Conservation (phyloP, 1,140 invertebrate species). For the Heliothis virescens region DNA sequence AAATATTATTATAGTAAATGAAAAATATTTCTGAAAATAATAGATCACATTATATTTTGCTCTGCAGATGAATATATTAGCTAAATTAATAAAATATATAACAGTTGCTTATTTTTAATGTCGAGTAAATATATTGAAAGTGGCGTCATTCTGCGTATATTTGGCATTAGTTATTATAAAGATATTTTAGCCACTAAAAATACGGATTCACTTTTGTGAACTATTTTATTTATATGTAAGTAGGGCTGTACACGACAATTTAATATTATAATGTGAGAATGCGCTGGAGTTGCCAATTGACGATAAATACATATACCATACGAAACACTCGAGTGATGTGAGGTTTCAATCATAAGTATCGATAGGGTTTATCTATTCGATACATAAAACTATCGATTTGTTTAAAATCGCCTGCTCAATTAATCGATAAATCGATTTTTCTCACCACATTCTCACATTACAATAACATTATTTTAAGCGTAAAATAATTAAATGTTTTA, state of each 20-base stretch:
- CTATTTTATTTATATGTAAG: constrained; percentile 14
- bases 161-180: neutral
- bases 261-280: neutral
- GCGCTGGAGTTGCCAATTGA: neutral
- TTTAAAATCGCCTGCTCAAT: too few species aligned
- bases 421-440: too few species aligned
- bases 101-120: too few species aligned
- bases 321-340: too few species aligned
- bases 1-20: neutral
- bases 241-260: constrained; percentile 16
- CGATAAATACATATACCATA: neutral
- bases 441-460: too few species aligned
- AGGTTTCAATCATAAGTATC: too few species aligned
- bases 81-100: neutral
- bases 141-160: too few species aligned
- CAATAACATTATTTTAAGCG: neutral
- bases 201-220: constrained; percentile 20
- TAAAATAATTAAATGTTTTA: constrained; percentile 1
- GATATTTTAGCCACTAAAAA: constrained; percentile 19
- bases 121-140: too few species aligned
- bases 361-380: too few species aligned
- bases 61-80: constrained; percentile 7
- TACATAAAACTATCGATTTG: too few species aligned
- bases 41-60: neutral
- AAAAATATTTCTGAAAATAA: neutral